These are phyloP conservation scores for Cydia strobilella DNA, from an alignment of 1,140 invertebrate genomes.

Conservation along the genomic window DNA sequence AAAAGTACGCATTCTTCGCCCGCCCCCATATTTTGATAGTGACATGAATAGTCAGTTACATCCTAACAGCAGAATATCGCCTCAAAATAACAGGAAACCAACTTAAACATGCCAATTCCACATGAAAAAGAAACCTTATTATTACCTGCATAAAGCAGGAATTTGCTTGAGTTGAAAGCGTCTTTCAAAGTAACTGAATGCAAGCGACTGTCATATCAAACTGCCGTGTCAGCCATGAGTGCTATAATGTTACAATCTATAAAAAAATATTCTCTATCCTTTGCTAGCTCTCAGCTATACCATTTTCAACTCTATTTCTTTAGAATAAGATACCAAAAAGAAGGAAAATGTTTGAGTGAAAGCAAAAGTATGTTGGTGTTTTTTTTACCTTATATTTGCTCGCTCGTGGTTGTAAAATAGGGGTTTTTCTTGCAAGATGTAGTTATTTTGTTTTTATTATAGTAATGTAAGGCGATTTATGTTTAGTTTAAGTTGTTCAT, in stretches of 20 bases:
- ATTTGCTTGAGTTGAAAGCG: background rate
- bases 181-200: conserved; percentile 20
- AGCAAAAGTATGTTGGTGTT: conserved; percentile 16
- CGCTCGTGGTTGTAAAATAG: conserved; percentile 27
- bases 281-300: background rate
- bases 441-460: conserved; percentile 31
- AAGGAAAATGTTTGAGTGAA: background rate
- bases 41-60: conserved; percentile 30
- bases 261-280: conserved; percentile 13
- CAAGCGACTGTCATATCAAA: conserved; percentile 31
- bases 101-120: background rate
- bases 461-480: conserved; percentile 4
- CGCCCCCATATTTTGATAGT: conserved; percentile 32
- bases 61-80: conserved; percentile 22
- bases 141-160: background rate
- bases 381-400: conserved; percentile 23
- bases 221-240: conserved; percentile 25
- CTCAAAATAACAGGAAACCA: conserved; percentile 22
- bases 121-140: background rate
- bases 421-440: conserved; percentile 21
- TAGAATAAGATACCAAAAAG: background rate
- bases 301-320: background rate
- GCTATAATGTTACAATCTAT: conserved; percentile 17
- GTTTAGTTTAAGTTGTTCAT: conserved; percentile 2
- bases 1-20: background rate